These are phyloP conservation scores for Sitta carolinensis DNA, from an alignment of 2,797 vertebrate genomes.

Conservation along the genomic window DNA sequence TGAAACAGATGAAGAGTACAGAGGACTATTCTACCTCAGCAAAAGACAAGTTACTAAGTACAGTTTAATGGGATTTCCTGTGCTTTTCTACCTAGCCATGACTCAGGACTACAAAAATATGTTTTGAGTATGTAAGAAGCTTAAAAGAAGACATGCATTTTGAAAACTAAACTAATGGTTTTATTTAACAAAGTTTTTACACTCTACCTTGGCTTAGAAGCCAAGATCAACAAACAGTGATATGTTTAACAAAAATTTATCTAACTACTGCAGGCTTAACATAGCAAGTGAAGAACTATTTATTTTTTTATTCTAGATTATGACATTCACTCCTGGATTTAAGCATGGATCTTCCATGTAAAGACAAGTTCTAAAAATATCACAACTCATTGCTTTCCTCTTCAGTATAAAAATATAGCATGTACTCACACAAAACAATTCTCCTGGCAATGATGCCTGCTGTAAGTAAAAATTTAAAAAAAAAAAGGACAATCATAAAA, in stretches of 20 bases:
- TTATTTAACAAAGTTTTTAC: background rate
- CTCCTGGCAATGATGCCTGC: background rate
- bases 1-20: background rate
- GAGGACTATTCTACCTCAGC: background rate
- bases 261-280: background rate
- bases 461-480: background rate
- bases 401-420: slow-evolving; percentile 1
- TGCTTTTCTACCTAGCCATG: background rate
- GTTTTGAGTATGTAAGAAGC: background rate
- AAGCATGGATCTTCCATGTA: background rate
- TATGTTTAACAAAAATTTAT: background rate
- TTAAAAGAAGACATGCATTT: background rate
- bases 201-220: background rate
- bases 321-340: background rate
- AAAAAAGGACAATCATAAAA: background rate
- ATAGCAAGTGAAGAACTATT: background rate
- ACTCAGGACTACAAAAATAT: background rate
- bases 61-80: background rate
- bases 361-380: background rate
- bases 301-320: background rate
- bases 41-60: background rate
- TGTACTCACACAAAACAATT: background rate
- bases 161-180: background rate
- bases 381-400: background rate
- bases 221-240: background rate